Percentiles rank a stretch among this genome's conserved stretches.
Evolutionary conservation across 2,113 vertebrate species (phyloP).

Genomic region (Sinocyclocheilus anophthalmus): DNA sequence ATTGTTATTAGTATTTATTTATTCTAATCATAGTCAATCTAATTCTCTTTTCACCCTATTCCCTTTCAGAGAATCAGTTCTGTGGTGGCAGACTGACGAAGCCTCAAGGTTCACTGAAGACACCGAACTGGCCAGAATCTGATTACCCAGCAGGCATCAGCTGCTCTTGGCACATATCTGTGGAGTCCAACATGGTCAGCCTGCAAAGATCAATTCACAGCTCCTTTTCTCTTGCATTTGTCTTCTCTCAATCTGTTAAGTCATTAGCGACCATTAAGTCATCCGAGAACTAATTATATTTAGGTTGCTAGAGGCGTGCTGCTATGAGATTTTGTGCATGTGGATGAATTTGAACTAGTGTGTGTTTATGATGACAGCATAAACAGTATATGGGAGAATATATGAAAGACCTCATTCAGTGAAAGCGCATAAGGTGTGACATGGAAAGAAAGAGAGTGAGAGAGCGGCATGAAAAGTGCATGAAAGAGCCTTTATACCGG

Average conservation of each 20-base stretch:
- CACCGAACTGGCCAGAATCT: slow-evolving; percentile 88
- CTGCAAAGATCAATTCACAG: slow-evolving; percentile 37
- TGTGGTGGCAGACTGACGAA: slow-evolving; percentile 88
- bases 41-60: slow-evolving; percentile 17
- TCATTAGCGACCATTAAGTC: neutral
- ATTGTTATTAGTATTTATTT: too few species aligned
- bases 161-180: slow-evolving; percentile 91
- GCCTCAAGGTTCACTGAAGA: slow-evolving; percentile 82
- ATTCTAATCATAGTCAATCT: too few species aligned
- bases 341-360: neutral
- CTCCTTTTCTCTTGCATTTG: neutral
- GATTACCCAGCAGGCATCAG: slow-evolving; percentile 91
- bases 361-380: slow-evolving; percentile 6
- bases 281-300: neutral
- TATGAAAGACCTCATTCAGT: slow-evolving; percentile 51
- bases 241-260: neutral
- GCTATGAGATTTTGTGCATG: slow-evolving; percentile 21
- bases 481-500: slow-evolving; percentile 42
- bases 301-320: neutral
- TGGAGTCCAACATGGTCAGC: slow-evolving; percentile 81
- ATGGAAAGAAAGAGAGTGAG: slow-evolving; percentile 28
- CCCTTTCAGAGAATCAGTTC: slow-evolving; percentile 82
- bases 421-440: slow-evolving; percentile 13
- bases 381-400: slow-evolving; percentile 1
- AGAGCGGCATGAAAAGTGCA: slow-evolving; percentile 10